Conservation (phyloP, 2,888 invertebrate species). For the Sarcophaga caerulescens region DNA sequence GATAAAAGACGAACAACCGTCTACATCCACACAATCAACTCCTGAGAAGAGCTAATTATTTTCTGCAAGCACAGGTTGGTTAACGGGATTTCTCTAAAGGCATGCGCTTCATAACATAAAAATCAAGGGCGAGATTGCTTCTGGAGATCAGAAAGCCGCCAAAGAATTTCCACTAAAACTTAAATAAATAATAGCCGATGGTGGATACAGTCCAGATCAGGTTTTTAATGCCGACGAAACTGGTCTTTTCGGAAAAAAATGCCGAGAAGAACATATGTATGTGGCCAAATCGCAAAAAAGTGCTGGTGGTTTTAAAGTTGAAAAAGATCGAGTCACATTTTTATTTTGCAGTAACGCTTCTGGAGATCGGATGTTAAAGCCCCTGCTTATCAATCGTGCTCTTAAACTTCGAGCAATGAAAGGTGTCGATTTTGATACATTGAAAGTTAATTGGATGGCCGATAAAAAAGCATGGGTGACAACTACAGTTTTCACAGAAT, state of each 20-base stretch:
- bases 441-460: too few relatives aligned
- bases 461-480: too few relatives aligned
- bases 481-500: too few relatives aligned
- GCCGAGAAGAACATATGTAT: slow-evolving; percentile 64
- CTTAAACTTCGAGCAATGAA: too few relatives aligned
- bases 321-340: slow-evolving; percentile 62
- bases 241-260: slow-evolving; percentile 73
- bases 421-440: too few relatives aligned
- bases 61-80: slow-evolving; percentile 65
- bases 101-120: slow-evolving; percentile 70
- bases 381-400: slow-evolving; percentile 61
- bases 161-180: slow-evolving; percentile 62
- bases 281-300: too few relatives aligned
- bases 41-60: background rate
- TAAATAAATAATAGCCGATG: slow-evolving; percentile 69
- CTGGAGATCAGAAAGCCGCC: slow-evolving; percentile 67
- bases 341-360: slow-evolving; percentile 9
- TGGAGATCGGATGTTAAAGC: slow-evolving; percentile 63
- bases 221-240: slow-evolving; percentile 73
- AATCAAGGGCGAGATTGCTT: slow-evolving; percentile 69
- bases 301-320: too few relatives aligned
- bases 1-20: slow-evolving; percentile 43
- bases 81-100: slow-evolving; percentile 50
- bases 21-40: background rate
- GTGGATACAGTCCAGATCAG: slow-evolving; percentile 60